phyloP scores from a whole-genome alignment of 2,797 vertebrate genomes.

The Trachops cirrhosus region DNA sequence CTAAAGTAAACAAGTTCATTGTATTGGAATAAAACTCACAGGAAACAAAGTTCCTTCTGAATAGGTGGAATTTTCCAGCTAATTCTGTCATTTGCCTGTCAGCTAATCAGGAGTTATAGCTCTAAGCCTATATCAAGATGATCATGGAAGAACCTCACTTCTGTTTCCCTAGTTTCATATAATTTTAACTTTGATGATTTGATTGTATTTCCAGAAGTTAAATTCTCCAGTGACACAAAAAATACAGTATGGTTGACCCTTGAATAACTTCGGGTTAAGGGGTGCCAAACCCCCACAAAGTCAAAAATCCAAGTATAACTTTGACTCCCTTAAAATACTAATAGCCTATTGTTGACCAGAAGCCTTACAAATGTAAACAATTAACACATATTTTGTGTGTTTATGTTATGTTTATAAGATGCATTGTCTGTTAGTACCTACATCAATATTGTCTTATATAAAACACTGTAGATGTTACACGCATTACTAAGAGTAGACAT shows the following conservation, averaged over 20 bases:
- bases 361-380: background rate
- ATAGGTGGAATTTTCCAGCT: background rate
- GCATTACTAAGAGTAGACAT: background rate
- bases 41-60: background rate
- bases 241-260: background rate
- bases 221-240: background rate
- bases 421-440: background rate
- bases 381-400: background rate
- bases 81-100: background rate
- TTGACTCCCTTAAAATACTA: background rate
- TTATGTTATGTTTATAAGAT: background rate
- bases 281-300: background rate
- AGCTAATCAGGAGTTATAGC: background rate
- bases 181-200: background rate
- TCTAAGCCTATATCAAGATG: background rate
- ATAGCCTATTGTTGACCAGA: background rate
- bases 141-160: background rate
- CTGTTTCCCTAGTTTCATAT: background rate
- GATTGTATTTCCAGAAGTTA: background rate
- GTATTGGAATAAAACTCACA: background rate
- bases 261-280: background rate
- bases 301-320: background rate
- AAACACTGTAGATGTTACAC: background rate
- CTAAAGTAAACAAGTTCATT: background rate
- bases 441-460: background rate